phyloP scores from a whole-genome alignment of 2,113 vertebrate genomes.

The Cebidichthys violaceus region DNA sequence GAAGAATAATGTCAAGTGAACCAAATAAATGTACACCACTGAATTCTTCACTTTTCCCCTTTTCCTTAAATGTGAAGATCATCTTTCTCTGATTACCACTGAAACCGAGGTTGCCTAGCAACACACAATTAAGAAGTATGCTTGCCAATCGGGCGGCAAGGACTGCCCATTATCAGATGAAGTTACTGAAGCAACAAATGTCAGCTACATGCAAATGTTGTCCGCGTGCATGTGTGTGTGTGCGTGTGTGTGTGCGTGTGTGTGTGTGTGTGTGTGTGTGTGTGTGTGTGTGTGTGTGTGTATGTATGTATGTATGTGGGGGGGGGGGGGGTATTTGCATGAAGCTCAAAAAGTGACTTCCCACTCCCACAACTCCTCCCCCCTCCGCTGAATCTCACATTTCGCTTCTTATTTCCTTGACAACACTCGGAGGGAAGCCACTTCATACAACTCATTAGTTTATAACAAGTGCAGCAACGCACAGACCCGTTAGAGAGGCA shows the following conservation, averaged over 20 bases:
- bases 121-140: conserved; percentile 96
- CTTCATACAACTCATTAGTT: conserved; percentile 66
- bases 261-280: too few species aligned
- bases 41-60: conserved; percentile 81
- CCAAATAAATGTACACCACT: conserved; percentile 75
- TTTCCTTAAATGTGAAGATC: conserved; percentile 89
- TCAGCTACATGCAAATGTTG: conserved; percentile 91
- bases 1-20: conserved; percentile 37
- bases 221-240: neutral
- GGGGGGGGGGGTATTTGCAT: conserved; percentile 26
- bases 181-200: conserved; percentile 96
- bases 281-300: too few species aligned
- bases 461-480: conserved; percentile 53
- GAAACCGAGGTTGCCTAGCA: conserved; percentile 92
- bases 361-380: conserved; percentile 8
- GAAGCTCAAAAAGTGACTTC: conserved; percentile 21
- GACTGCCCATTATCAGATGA: conserved; percentile 93
- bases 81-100: conserved; percentile 92
- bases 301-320: too few species aligned
- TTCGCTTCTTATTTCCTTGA: conserved; percentile 53
- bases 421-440: conserved; percentile 52
- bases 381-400: conserved; percentile 23
- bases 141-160: conserved; percentile 88
- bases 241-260: too few species aligned
- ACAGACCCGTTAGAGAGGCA: conserved; percentile 55